Conservation (phyloP, 2,888 invertebrate genomes). For the Scrobipalpa costella region DNA sequence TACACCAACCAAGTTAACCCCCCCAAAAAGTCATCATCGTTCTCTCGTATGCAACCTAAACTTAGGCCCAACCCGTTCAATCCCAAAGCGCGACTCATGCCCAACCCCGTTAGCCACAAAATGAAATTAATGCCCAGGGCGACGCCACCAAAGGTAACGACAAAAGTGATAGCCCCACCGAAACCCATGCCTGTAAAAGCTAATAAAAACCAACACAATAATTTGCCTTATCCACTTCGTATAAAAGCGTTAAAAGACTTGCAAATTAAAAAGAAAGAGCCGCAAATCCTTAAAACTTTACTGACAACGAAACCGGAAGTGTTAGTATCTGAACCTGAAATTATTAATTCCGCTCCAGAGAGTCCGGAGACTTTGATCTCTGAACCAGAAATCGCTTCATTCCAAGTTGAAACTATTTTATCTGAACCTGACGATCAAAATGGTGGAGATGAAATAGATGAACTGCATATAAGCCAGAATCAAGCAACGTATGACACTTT, state of each 20-base stretch:
- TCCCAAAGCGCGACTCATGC: conserved; percentile 74
- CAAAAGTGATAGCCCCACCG: conserved; percentile 55
- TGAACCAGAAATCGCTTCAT: conserved; percentile 76
- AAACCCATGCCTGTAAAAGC: conserved; percentile 69
- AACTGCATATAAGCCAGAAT: conserved; percentile 49
- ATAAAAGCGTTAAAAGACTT: conserved; percentile 78
- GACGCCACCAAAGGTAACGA: conserved; percentile 56
- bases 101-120: conserved; percentile 75
- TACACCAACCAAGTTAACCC: conserved; percentile 73
- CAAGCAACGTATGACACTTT: conserved; percentile 73
- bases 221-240: conserved; percentile 72
- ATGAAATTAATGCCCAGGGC: conserved; percentile 65
- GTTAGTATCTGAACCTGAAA: conserved; percentile 74
- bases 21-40: conserved; percentile 55
- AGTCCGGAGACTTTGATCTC: conserved; percentile 78
- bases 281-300: conserved; percentile 76
- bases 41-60: conserved; percentile 64
- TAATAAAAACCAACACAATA: conserved; percentile 59
- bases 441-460: conserved; percentile 51
- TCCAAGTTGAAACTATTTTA: conserved; percentile 75
- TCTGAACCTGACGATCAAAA: conserved; percentile 69
- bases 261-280: conserved; percentile 76
- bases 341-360: conserved; percentile 74
- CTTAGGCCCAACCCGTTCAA: conserved; percentile 76
- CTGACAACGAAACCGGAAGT: conserved; percentile 74